These are phyloP conservation scores for Archaeoteleia sp. DNA, from an alignment of 2,888 invertebrate species.

Conservation along the genomic window DNA sequence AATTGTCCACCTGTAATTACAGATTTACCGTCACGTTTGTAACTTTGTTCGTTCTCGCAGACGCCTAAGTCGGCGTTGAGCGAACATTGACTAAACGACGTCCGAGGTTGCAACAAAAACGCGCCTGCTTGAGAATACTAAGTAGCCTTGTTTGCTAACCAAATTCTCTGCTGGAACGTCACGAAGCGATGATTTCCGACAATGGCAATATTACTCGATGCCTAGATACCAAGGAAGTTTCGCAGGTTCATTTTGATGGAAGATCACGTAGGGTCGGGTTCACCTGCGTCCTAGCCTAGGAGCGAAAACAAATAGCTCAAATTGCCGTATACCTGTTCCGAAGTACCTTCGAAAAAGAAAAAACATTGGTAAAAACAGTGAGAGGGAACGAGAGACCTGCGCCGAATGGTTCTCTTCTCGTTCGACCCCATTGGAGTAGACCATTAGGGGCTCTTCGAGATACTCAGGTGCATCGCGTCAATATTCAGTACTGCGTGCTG, in stretches of 20 bases:
- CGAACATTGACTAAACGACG: no score
- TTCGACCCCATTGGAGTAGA: conserved; percentile 30
- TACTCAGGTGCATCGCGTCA: conserved; percentile 57
- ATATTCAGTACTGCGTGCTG: no score
- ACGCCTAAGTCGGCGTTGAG: no score
- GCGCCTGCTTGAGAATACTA: conserved; percentile 34
- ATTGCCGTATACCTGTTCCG: conserved; percentile 37
- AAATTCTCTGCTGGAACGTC: conserved; percentile 27
- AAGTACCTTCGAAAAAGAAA: conserved; percentile 39
- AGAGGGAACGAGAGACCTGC: conserved; percentile 27
- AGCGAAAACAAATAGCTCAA: conserved; percentile 46
- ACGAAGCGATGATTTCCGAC: conserved; percentile 35
- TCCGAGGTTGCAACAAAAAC: not conserved
- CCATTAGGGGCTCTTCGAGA: conserved; percentile 32
- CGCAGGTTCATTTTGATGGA: conserved; percentile 29
- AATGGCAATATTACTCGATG: conserved; percentile 42
- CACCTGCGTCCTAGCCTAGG: conserved; percentile 39
- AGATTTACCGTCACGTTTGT: no score
- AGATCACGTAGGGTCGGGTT: conserved; percentile 42
- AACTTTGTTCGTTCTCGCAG: no score
- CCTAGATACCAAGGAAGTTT: no score
- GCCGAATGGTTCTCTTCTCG: no score
- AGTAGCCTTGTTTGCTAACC: conserved; percentile 26
- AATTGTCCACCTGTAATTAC: no score
- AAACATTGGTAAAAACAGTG: conserved; percentile 33